Evolutionary conservation across 2,797 vertebrate genomes (phyloP).

Genomic region (Mareca strepera): DNA sequence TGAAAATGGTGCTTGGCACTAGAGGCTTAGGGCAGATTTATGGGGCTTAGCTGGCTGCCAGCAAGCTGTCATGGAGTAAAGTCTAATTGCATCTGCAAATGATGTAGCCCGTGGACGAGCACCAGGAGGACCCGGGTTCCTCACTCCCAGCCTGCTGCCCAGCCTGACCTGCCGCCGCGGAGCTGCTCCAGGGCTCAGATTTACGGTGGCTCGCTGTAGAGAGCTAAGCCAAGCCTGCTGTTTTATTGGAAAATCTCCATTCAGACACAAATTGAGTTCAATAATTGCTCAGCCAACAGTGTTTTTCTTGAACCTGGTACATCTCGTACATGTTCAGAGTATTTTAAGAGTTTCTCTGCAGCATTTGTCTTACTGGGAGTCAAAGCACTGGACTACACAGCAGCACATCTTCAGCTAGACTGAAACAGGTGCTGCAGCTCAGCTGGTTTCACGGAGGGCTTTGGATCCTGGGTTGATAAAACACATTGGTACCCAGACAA

Average conservation of each 20-base stretch:
- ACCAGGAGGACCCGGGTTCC: background rate
- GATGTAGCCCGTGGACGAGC: background rate
- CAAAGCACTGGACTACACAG: rapidly evolving
- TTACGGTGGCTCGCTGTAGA: background rate
- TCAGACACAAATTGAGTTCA: background rate
- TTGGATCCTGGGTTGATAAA: background rate
- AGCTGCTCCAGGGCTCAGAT: background rate
- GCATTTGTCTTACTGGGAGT: background rate
- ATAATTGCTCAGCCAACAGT: background rate
- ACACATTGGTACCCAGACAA: background rate
- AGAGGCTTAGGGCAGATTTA: background rate
- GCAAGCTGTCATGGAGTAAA: background rate
- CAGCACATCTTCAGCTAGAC: background rate
- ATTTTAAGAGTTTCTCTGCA: background rate
- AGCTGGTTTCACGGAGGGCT: background rate
- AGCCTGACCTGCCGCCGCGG: background rate
- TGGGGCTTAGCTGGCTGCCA: background rate
- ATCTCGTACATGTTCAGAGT: background rate
- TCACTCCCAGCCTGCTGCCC: background rate
- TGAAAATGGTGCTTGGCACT: background rate
- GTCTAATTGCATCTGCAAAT: background rate
- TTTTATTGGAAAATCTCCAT: background rate
- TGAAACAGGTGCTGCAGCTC: background rate
- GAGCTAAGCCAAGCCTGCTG: background rate
- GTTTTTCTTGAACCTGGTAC: background rate